Percentiles rank a stretch among this genome's conserved stretches.
phyloP scores from a whole-genome alignment of 2,888 invertebrate species.

The Acholoe squamosa region DNA sequence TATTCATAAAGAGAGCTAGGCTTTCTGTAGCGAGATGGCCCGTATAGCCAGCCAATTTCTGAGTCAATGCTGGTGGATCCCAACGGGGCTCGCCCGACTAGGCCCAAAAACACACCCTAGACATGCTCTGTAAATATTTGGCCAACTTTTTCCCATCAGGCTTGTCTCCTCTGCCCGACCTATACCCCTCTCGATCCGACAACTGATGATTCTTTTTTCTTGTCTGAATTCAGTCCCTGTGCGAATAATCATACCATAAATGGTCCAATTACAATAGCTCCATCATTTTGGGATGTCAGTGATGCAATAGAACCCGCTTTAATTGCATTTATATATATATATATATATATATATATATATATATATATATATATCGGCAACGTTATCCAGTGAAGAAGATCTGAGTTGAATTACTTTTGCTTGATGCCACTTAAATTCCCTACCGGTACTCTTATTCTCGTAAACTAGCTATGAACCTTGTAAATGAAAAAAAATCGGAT shows the following conservation, averaged over 20 bases:
- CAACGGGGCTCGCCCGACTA: neutral
- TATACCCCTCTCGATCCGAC: neutral
- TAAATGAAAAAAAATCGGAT: too few species aligned
- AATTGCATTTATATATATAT: neutral
- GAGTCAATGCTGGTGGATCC: conserved; percentile 54
- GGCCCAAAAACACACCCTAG: conserved; percentile 47
- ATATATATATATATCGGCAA: neutral
- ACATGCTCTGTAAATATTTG: conserved; percentile 63
- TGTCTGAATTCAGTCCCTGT: neutral
- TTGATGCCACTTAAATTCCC: too few species aligned
- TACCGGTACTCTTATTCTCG: too few species aligned
- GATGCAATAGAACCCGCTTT: neutral
- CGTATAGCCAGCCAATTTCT: conserved; percentile 62
- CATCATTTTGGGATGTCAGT: neutral
- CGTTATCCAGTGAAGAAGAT: too few species aligned
- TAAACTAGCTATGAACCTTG: too few species aligned
- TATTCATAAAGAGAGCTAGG: conserved; percentile 53
- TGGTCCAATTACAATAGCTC: conserved; percentile 14
- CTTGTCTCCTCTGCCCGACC: conserved; percentile 7
- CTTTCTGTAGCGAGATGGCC: conserved; percentile 56
- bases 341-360: neutral
- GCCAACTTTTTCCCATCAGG: conserved; percentile 54
- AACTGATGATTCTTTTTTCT: neutral
- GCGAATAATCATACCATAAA: conserved; percentile 39
- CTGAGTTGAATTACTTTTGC: too few species aligned